phyloP scores from a whole-genome alignment of 2,797 vertebrate species.

The Falco cherrug region DNA sequence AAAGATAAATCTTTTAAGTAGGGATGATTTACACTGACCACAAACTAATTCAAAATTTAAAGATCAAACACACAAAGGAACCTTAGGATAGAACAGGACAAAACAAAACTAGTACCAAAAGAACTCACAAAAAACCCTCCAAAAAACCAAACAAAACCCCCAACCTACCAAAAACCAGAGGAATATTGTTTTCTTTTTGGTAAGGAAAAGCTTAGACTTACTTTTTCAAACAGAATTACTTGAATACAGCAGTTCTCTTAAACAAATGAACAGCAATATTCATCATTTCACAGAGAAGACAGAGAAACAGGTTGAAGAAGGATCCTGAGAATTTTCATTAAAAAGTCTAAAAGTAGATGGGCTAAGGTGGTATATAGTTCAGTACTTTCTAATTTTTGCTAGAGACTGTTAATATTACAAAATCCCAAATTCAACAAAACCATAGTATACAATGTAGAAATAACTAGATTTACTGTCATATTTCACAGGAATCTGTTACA shows the following conservation, averaged over 20 bases:
- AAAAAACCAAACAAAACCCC: too few relatives aligned
- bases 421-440: not conserved
- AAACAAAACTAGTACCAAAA: not conserved
- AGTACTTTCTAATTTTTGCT: not conserved
- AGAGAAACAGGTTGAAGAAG: not conserved
- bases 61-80: not conserved
- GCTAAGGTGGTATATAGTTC: not conserved
- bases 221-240: not conserved
- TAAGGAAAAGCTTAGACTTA: not conserved
- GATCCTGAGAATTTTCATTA: not conserved
- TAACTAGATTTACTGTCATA: not conserved
- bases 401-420: not conserved
- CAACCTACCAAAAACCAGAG: not conserved
- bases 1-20: not conserved
- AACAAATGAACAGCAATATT: not conserved
- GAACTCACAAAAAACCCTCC: not conserved
- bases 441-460: not conserved
- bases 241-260: not conserved
- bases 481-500: not conserved
- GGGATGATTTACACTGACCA: not conserved
- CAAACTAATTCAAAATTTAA: not conserved
- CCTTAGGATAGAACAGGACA: not conserved
- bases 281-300: not conserved
- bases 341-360: not conserved
- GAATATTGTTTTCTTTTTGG: not conserved